phyloP scores from a whole-genome alignment of 2,113 vertebrate genomes.

The Mionectes macconnelli region DNA sequence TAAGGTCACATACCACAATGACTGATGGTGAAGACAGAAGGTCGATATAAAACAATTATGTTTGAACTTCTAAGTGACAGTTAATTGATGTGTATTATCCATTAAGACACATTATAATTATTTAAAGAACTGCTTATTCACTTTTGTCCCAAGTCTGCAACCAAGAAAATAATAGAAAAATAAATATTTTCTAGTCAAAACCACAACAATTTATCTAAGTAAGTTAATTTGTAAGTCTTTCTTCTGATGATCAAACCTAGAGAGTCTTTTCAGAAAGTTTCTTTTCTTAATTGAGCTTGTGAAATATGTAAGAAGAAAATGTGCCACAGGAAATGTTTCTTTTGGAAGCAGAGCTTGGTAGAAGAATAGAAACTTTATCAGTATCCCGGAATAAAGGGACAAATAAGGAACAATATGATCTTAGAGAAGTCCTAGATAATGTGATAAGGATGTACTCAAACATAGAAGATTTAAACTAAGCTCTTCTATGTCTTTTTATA shows the following conservation, averaged over 20 bases:
- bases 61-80: conserved; percentile 15
- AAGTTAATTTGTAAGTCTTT: not conserved
- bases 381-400: no score
- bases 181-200: not conserved
- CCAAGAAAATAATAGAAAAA: not conserved
- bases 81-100: not conserved
- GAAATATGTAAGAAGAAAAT: not conserved
- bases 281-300: not conserved
- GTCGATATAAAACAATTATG: not conserved
- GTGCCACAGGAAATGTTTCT: not conserved
- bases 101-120: not conserved
- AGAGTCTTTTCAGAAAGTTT: not conserved
- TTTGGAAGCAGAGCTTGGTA: not conserved
- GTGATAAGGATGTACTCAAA: no score
- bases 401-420: no score
- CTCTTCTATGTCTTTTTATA: not conserved
- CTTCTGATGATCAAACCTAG: not conserved
- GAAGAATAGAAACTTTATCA: no score
- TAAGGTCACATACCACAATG: not conserved
- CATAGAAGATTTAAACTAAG: no score
- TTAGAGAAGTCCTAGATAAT: no score
- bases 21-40: not conserved
- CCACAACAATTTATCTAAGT: not conserved
- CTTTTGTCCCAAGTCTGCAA: not conserved
- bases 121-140: not conserved